Percentiles rank a stretch among this genome's conserved stretches.
phyloP scores from a whole-genome alignment of 2,113 vertebrate genomes.

The Camelus bactrianus region DNA sequence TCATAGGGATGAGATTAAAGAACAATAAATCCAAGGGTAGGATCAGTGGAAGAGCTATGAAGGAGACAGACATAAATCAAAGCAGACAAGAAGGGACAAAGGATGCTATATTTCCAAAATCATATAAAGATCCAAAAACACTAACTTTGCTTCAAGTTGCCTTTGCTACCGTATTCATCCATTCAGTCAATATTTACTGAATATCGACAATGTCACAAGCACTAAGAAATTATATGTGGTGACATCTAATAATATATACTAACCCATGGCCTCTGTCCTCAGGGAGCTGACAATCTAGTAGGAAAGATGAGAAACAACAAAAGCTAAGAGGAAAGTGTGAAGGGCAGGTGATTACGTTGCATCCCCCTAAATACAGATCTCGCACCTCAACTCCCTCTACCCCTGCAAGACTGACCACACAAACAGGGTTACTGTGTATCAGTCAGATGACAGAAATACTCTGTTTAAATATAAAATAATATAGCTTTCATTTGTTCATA shows the following conservation, averaged over 20 bases:
- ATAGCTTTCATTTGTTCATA: background rate
- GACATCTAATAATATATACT: background rate
- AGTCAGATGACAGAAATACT: background rate
- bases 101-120: constrained; percentile 18
- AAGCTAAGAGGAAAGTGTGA: background rate
- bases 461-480: constrained; percentile 3
- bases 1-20: constrained; percentile 41
- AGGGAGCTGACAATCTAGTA: background rate
- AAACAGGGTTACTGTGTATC: background rate
- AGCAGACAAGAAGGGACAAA: background rate
- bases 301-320: background rate
- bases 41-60: background rate
- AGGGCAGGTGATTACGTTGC: background rate
- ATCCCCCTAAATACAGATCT: background rate
- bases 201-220: background rate
- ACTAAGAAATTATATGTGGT: background rate
- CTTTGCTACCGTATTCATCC: background rate
- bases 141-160: background rate
- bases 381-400: accelerated
- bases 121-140: background rate
- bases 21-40: constrained; percentile 47
- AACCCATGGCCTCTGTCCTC: background rate
- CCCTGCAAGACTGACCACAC: background rate
- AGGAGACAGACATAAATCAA: constrained; percentile 40
- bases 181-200: background rate